Evolutionary conservation across 2,888 invertebrate species (phyloP), one percentile per base, ranked within the genome.

Genomic region (Conus canariensis): DNA sequence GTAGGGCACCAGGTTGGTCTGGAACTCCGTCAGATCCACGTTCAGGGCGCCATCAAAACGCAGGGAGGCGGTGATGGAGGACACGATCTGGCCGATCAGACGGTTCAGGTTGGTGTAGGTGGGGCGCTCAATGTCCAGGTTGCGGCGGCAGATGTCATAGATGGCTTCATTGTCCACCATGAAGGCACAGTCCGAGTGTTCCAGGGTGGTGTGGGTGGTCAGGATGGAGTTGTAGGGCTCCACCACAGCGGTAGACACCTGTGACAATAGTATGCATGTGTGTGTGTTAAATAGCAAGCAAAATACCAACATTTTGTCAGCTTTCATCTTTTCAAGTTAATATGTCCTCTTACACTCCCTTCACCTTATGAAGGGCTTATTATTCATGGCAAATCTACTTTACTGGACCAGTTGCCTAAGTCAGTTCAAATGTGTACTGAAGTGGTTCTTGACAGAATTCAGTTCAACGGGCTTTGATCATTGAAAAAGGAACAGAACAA

Each of bases 141-240:
- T 91, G 64, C 91, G 90, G 86, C 90, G 89, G 83, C 91, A 91
- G 90, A 91, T 91, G 88, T 91, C 91, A 77, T 90, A 91, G 85
- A 91, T 91, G 85, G 91, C 91, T 88, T 91, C 91, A 83, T 91
- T 91, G 91, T 91, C 91, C 59, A 91, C 91, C 91, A 91, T 91
- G 86, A 91, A 91, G 88, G 99, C 98, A 96, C 99, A 99, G 97
- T 99, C 99, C 0, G 98, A 98, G 97, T 99, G 99, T 96, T 99
- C 99, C 92, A 97, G 94, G 91, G 99, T 99, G 80, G 91, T 91
- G 90, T 90, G 91, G 19, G 91, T 91, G 80, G 91, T 91, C 85
- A 91, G 90, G 87, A 91, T 91, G 83, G 91, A 91, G 86, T 91
- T 91, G 90, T 91, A 91, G 25, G 91, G 91, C 89, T 91, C 90